Conservation (phyloP, 2,888 invertebrate genomes). For the Cinara cedri region DNA sequence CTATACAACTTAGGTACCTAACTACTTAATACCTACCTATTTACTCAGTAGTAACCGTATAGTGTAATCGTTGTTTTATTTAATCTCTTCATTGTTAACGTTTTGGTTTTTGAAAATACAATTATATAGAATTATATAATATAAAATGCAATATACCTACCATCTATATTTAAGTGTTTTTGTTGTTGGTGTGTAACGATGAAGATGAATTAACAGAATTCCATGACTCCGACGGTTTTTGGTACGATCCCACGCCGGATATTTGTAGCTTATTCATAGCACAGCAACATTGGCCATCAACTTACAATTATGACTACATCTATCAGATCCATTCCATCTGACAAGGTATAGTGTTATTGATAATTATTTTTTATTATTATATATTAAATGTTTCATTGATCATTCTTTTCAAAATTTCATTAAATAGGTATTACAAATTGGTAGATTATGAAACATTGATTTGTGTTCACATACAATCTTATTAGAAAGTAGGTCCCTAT, state of each 20-base stretch:
- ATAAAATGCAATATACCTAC: neutral
- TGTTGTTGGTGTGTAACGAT: neutral
- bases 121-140: too few relatives aligned
- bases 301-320: constrained; percentile 56
- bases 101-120: neutral
- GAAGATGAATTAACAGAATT: constrained; percentile 1
- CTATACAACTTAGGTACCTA: too few relatives aligned
- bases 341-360: constrained; percentile 59
- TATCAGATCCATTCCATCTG: constrained; percentile 59
- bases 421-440: neutral
- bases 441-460: neutral
- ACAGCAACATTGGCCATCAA: neutral
- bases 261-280: constrained; percentile 1
- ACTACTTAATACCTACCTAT: too few relatives aligned
- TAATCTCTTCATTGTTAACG: neutral
- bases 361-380: neutral
- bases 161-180: neutral
- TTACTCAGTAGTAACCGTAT: too few relatives aligned
- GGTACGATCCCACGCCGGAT: constrained; percentile 19
- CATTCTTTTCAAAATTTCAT: neutral
- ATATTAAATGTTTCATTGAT: neutral
- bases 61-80: neutral
- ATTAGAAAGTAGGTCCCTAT: constrained; percentile 14
- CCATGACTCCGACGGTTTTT: constrained; percentile 23
- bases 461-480: neutral